A percentile compares a stretch with the other conserved stretches of the same genome.
Evolutionary conservation across 2,888 invertebrate genomes (phyloP).

Genomic region (Phengaris arion): DNA sequence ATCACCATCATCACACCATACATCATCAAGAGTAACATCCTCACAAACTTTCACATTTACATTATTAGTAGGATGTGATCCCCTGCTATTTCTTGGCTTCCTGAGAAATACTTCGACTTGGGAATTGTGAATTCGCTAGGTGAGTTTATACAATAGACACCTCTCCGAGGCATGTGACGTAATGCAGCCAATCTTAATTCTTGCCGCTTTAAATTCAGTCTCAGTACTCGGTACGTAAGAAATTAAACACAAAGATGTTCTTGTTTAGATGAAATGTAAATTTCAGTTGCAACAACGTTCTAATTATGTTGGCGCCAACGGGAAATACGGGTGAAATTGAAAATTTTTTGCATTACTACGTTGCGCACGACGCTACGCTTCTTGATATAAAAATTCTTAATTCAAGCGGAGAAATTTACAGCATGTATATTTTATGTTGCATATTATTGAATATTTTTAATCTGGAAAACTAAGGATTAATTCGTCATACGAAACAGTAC

Average conservation of each 20-base stretch:
- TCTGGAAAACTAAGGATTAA: neutral
- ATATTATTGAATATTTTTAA: neutral
- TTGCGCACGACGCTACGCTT: neutral
- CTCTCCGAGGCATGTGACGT: neutral
- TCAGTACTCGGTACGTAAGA: conserved; percentile 29
- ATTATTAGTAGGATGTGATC: too few relatives aligned
- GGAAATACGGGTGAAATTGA: conserved; percentile 6
- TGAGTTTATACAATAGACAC: neutral
- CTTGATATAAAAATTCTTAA: neutral
- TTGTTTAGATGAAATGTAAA: conserved; percentile 34
- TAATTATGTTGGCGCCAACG: conserved; percentile 2
- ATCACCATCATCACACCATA: too few relatives aligned
- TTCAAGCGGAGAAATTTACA: neutral
- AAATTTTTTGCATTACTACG: neutral
- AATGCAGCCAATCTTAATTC: conserved; percentile 17
- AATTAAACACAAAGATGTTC: conserved; percentile 35
- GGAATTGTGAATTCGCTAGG: neutral
- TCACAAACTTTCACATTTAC: too few relatives aligned
- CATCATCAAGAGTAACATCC: too few relatives aligned
- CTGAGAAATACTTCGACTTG: neutral
- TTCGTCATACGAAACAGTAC: neutral
- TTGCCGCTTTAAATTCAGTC: conserved; percentile 29
- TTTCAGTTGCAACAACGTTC: conserved; percentile 29
- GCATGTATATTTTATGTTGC: neutral
- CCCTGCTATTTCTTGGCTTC: too few relatives aligned